Conservation (phyloP, 2,888 invertebrate species). For the Drepanosiphum platanoidis region DNA sequence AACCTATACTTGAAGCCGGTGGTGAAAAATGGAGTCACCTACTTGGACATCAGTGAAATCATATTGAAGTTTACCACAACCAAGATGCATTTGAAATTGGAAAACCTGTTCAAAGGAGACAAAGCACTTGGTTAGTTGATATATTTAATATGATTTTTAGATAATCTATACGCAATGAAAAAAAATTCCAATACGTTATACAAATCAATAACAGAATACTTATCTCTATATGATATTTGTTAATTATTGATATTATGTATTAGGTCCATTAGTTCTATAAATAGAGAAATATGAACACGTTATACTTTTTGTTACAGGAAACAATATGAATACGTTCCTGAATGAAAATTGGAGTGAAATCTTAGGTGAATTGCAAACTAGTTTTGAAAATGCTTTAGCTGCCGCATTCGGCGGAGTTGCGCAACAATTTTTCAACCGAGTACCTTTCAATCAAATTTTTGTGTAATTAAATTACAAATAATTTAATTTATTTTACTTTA, state of each 20-base stretch:
- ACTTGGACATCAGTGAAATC: constrained; percentile 66
- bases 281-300: neutral
- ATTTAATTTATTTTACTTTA: constrained; percentile 12
- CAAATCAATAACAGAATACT: neutral
- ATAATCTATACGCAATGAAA: neutral
- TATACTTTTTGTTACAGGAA: constrained; percentile 65
- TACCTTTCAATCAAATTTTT: constrained; percentile 67
- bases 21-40: constrained; percentile 66
- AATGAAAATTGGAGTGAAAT: constrained; percentile 70
- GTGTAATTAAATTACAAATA: neutral
- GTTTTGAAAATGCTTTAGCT: constrained; percentile 67
- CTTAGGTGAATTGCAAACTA: constrained; percentile 67
- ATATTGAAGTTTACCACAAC: constrained; percentile 65
- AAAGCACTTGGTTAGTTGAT: constrained; percentile 67
- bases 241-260: neutral
- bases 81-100: constrained; percentile 66
- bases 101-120: constrained; percentile 69
- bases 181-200: neutral
- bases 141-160: neutral
- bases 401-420: constrained; percentile 66
- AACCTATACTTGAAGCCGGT: constrained; percentile 64
- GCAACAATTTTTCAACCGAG: constrained; percentile 67
- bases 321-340: constrained; percentile 69
- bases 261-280: neutral
- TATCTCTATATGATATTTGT: neutral